Evolutionary conservation across 2,888 invertebrate genomes (phyloP).

Genomic region (Diplolepis rosae): DNA sequence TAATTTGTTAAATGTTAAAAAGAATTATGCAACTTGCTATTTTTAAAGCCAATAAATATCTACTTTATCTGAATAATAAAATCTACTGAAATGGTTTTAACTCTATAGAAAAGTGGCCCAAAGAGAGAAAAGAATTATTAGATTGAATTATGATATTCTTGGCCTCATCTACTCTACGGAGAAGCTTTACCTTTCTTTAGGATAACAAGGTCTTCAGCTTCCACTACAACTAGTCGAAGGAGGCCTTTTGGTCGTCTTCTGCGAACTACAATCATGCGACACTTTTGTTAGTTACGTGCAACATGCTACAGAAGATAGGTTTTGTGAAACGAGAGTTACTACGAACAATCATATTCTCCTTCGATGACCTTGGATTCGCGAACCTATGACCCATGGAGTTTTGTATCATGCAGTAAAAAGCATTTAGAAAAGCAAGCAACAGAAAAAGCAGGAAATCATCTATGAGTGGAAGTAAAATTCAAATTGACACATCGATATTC

Average conservation of each 20-base stretch:
- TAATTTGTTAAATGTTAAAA: neutral
- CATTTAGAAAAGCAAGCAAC: constrained; percentile 8
- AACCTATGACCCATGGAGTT: neutral
- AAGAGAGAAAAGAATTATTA: too few relatives aligned
- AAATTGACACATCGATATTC: neutral
- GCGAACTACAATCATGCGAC: constrained; percentile 72
- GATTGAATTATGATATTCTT: too few relatives aligned
- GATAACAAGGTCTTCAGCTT: constrained; percentile 69
- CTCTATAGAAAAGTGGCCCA: neutral
- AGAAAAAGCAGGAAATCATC: constrained; percentile 28
- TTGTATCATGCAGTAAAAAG: neutral
- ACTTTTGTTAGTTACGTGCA: constrained; percentile 57
- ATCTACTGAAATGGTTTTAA: constrained; percentile 2
- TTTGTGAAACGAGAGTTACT: constrained; percentile 1
- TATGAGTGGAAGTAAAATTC: constrained; percentile 17
- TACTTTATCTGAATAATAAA: neutral
- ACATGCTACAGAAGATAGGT: constrained; percentile 40
- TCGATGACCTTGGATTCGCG: neutral
- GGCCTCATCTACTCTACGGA: too few relatives aligned
- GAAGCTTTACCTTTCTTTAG: constrained; percentile 61
- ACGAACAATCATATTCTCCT: neutral
- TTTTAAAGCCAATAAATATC: neutral
- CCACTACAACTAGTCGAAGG: constrained; percentile 69
- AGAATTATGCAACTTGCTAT: neutral
- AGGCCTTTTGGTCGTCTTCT: constrained; percentile 70